Base-by-base conservation (phyloP, 2,797 vertebrate species). In the Danio jaintianensis region DNA sequence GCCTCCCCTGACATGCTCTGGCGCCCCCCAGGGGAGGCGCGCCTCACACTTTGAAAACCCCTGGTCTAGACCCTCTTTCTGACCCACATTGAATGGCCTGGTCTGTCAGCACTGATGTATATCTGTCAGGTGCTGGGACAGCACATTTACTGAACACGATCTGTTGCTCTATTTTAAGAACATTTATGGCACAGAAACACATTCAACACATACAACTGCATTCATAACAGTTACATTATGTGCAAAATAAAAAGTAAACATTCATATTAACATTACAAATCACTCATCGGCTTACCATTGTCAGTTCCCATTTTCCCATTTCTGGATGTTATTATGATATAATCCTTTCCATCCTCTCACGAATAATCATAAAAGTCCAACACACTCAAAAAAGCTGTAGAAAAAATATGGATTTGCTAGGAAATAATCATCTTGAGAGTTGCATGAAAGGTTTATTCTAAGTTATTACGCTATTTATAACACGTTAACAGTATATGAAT, bases 291-390 rank as follows among this genome's bases (percentile, higher is more conserved):
- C 83, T 91, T 82, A 95, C 93, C 93, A 95, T 95, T 1, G 92
- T 93, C 70, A 94, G 62, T 88, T 94, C 92, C 93, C 92, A 93
- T 93, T 94, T 95, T n/a, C 94, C 92, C 94, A 95, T 95, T 53
- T 90, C 83, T 78, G 5, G 50, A 38, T 2, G 70, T 5, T 43
- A 20, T 75, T 86, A 93, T 4, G 84, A 84, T 61, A 79, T 16
- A 61, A 9, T n/a, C 64, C 29, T 84, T 68, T 88, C 80, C 93
- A 93, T 93, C 61, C 7, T 59, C 5, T 47, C n/a, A 67, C 13
- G 22, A 74, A 29, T 47, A 82, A 47, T 3, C 16, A 16, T 7
- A n/a, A 20, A 79, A 52, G 36, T 22, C 4, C 6, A 6, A 5
- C 18, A 1, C 11, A 62, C 10, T 6, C 22, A 13, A 52, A 64